phyloP scores from a whole-genome alignment of 2,888 invertebrate species.

The Julus scandinavius region DNA sequence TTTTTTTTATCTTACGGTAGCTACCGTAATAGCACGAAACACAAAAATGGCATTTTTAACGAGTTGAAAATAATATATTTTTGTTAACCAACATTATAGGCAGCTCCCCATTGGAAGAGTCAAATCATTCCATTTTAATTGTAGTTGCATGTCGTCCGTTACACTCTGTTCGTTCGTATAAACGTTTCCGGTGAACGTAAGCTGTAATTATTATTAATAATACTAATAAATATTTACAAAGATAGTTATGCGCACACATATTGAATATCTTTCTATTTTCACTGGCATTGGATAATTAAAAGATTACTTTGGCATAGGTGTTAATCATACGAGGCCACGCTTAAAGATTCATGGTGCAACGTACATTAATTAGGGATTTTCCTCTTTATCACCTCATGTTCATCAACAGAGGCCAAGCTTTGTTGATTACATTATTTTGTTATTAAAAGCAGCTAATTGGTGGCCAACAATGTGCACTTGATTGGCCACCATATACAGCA shows the following conservation, averaged over 20 bases:
- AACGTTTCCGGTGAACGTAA: conserved; percentile 25
- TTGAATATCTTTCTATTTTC: background rate
- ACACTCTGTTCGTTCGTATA: background rate
- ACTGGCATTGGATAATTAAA: background rate
- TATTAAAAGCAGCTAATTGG: no score
- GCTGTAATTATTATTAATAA: conserved; percentile 13
- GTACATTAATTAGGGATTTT: background rate
- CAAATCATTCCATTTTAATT: conserved; percentile 24
- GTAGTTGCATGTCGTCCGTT: background rate
- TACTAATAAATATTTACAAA: conserved; percentile 34
- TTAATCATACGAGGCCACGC: background rate
- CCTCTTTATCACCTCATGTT: background rate
- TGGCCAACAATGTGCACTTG: no score
- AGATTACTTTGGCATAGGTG: background rate
- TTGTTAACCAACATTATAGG: background rate
- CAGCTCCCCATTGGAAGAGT: background rate
- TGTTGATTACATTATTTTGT: no score
- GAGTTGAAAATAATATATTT: background rate
- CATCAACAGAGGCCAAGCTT: background rate
- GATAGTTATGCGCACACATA: background rate
- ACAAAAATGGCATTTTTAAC: no score
- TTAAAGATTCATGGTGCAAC: background rate
- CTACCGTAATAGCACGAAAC: no score
- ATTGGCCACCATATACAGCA: no score
- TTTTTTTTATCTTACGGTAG: no score